Percentiles rank a stretch among this genome's conserved stretches.
Evolutionary conservation across 2,113 vertebrate genomes (phyloP).

Genomic region (Myotis davidii): DNA sequence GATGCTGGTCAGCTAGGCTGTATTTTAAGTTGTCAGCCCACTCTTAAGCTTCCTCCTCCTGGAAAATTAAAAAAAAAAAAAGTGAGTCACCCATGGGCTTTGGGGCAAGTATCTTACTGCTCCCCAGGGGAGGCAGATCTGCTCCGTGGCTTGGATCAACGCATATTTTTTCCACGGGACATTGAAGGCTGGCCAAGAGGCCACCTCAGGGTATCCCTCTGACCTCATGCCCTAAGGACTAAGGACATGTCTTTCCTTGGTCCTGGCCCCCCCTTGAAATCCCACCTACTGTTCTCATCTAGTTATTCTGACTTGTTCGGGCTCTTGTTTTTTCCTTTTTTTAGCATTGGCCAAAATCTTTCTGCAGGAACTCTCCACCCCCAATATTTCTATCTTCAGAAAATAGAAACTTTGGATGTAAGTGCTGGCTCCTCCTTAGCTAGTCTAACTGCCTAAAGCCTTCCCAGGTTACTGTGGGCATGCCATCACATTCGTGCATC

Average conservation of each 20-base stretch:
- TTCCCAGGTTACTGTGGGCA: background rate
- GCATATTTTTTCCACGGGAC: background rate
- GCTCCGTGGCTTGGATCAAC: background rate
- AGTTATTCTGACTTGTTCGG: background rate
- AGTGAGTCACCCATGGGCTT: background rate
- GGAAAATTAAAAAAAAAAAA: background rate
- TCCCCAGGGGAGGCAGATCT: background rate
- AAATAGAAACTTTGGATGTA: background rate
- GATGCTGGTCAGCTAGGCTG: background rate
- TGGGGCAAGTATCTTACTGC: background rate
- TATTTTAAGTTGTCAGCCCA: background rate
- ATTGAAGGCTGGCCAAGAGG: background rate
- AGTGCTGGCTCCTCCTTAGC: background rate
- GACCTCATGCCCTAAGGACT: background rate
- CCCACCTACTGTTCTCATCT: background rate
- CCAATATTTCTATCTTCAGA: constrained; percentile 43
- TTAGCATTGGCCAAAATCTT: constrained; percentile 21
- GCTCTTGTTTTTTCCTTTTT: background rate
- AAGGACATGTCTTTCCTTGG: background rate
- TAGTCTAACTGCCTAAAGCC: background rate
- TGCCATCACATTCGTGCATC: background rate
- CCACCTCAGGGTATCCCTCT: background rate
- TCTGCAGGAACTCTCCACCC: background rate
- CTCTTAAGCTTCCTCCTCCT: background rate
- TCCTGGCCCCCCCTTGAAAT: background rate